phyloP scores from a whole-genome alignment of 2,113 vertebrate species.

The Chloropsis cyanopogon region DNA sequence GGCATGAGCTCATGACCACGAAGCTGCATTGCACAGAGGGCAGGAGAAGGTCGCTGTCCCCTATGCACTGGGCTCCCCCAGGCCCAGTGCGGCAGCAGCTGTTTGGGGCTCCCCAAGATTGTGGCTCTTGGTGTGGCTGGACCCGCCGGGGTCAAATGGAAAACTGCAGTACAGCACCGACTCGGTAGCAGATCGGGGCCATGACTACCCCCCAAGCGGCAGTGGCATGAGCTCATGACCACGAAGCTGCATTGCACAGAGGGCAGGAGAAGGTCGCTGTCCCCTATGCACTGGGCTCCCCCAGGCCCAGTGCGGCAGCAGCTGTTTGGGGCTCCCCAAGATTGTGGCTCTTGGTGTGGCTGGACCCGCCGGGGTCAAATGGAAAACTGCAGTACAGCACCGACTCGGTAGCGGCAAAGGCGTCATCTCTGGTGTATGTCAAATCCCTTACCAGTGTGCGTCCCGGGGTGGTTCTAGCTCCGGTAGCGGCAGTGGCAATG shows the following conservation, averaged over 20 bases:
- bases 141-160: neutral
- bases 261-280: neutral
- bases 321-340: neutral
- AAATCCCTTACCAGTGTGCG: too few species aligned
- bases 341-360: rapidly evolving
- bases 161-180: neutral
- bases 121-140: rapidly evolving
- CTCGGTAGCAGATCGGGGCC: too few species aligned
- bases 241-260: neutral
- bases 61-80: rapidly evolving
- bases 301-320: neutral
- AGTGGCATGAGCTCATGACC: neutral
- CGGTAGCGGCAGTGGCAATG: rapidly evolving
- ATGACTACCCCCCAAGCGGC: neutral
- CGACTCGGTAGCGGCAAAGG: too few species aligned
- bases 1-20: neutral
- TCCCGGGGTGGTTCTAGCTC: neutral
- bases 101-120: neutral
- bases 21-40: neutral
- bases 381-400: neutral
- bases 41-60: neutral
- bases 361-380: neutral
- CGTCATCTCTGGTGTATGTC: neutral
- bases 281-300: rapidly evolving
- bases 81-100: neutral